Base-by-base conservation (phyloP, 2,888 invertebrate species). In the Copidosoma aretas region DNA sequence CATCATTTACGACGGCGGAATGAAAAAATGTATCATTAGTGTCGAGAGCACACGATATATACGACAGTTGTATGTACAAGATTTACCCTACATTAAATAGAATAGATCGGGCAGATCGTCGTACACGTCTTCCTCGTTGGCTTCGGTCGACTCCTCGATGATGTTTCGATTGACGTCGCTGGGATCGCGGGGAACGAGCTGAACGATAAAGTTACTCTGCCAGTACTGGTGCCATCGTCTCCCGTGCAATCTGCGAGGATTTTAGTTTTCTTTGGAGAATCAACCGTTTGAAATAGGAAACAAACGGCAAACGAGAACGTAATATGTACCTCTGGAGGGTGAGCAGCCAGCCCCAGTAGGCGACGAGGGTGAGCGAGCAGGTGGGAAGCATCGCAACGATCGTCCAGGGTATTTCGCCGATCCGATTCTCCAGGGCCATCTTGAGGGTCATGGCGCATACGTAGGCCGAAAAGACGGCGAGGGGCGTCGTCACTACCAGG, bases 341-440 rank as follows among this genome's bases (percentile, higher is more conserved):
- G 56, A 82, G 75, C 19, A 83, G 73, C 82, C 83, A 83, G 59
- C 82, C 80, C 82, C 82, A 83, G 66, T 83, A 83, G 39, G 83
- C 83, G 19, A 82, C 76, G 21, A 83, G 72, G 12, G 82, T 83
- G 12, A 83, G 70, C 15, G 78, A 79, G 62, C 83, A 83, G 12
- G 83, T 83, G 8, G 83, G 83, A 10, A 83, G 70, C 80, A 83
- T 82, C 1, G 82, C 82, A 15, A 83, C 76, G 54, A 82, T 78
- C 73, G 80, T 77, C 83, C 83, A 83, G 1, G 83, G 83, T 51
- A 83, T 77, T 52, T 82, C 79, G 63, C 79, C 75, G 54, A 82
- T 69, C 24, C 80, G 77, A 52, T 74, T 79, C 66, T 79, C 78
- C 43, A 80, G 58, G 10, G 82, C 70, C 74, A 82, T 75, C 64